phyloP scores from a whole-genome alignment of 2,113 vertebrate genomes.

The Zootoca vivipara region DNA sequence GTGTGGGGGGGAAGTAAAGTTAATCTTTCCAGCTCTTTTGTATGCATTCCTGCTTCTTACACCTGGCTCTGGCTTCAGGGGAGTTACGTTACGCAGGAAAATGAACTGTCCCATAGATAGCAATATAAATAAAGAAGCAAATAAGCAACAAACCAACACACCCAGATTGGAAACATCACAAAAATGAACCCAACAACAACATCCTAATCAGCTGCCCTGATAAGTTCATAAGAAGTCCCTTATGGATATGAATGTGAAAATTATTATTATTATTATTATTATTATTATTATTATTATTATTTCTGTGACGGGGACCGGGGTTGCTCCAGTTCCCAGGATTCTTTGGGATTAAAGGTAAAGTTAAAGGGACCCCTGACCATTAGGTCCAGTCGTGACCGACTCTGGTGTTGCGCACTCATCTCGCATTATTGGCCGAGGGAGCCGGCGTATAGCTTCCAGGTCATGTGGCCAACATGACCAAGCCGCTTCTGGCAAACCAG shows the following conservation, averaged over 20 bases:
- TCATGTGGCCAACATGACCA: too few species aligned
- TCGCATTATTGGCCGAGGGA: too few species aligned
- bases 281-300: too few species aligned
- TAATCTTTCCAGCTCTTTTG: slow-evolving; percentile 30
- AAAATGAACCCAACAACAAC: neutral
- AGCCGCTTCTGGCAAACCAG: too few species aligned
- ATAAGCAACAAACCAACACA: neutral
- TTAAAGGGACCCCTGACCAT: too few species aligned
- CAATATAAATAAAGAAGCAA: neutral
- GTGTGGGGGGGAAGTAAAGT: neutral
- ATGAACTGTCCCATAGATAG: neutral
- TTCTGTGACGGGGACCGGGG: too few species aligned
- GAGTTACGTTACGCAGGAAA: rapidly evolving
- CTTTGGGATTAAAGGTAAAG: too few species aligned
- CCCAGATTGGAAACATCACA: neutral
- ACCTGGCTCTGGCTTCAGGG: neutral
- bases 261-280: too few species aligned
- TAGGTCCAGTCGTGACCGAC: too few species aligned
- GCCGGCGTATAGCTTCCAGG: too few species aligned
- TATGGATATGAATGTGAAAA: neutral
- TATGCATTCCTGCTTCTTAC: neutral
- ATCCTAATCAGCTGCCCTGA: neutral
- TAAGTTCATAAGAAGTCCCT: neutral
- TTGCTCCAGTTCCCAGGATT: too few species aligned
- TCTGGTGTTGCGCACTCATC: too few species aligned